Evolutionary conservation across 2,113 vertebrate genomes (phyloP), one percentile per base, ranked within the genome.

Genomic region (Chloropsis cyanopogon): DNA sequence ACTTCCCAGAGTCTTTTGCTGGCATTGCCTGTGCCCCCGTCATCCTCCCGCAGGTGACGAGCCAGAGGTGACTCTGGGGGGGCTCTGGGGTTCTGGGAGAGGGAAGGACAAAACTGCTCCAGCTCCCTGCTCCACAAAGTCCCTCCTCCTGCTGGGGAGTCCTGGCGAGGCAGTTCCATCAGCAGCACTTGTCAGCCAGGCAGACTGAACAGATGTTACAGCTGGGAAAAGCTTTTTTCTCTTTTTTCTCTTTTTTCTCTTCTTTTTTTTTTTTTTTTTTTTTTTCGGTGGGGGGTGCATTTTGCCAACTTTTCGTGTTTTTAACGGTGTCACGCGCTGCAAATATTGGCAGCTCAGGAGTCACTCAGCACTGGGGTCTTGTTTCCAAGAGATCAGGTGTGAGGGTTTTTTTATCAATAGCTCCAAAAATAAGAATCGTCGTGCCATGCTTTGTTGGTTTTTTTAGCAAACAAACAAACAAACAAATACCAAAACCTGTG

Each of bases 1-100:
- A 99, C 91, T 99, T 99, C 86, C 99, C 99, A 0, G 99, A 99
- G 73, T 99, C 99, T 8, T 99, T 99, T 11, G 99, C 99, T 0
- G 99, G 99, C 70, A 98, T 99, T 0, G 98, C 99, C 9, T 99
- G 99, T 1, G 98, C 98, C 14, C 98, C 99, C 0, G 97, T 99
- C 19, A 97, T 99, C 80, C 97, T 99, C 26, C 99, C 99, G 25
- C 99, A 99, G 87, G 97, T 94, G 2, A 96, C 97, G 19, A 88
- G 97, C 63, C 98, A 97, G 94, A 98, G 97, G 78, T 99, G 97
- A 98, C 82, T 16, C 12, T 4, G 79, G 3, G 97, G 78, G 99
- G 97, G 98, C 82, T 16, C 12, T 4, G 79, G 3, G 50, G 22
- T 8, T 15, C 50, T 5, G 83, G 80, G 73, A 7, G 50, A 92